Conservation (phyloP, 2,888 invertebrate genomes). For the Xanthia togata region DNA sequence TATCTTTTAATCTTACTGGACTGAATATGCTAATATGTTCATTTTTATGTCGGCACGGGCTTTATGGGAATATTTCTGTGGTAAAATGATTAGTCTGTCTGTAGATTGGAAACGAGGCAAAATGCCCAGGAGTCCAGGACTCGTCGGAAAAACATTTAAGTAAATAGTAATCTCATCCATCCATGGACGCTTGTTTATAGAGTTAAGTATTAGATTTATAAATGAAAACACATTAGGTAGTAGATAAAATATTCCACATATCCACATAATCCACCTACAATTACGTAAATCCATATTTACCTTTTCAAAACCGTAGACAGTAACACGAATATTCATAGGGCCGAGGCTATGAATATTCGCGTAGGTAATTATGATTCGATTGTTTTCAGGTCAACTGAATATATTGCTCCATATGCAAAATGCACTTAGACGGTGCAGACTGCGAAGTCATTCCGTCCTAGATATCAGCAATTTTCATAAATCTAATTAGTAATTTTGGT, state of each 20-base stretch:
- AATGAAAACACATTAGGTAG: neutral
- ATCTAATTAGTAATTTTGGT: neutral
- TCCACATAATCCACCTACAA: neutral
- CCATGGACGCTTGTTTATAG: neutral
- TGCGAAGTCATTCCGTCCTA: conserved; percentile 19
- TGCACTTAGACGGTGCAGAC: conserved; percentile 10
- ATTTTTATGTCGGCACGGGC: neutral
- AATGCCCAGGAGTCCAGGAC: neutral
- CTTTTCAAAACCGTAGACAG: conserved; percentile 37
- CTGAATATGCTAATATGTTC: neutral
- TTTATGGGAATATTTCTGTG: neutral
- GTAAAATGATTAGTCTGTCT: too few species aligned
- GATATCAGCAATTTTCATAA: conserved; percentile 3
- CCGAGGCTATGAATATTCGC: conserved; percentile 48
- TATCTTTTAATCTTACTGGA: neutral
- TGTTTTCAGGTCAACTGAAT: conserved; percentile 59
- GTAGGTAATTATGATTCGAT: conserved; percentile 39
- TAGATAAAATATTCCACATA: neutral
- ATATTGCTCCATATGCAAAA: conserved; percentile 41
- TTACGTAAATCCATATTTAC: conserved; percentile 34
- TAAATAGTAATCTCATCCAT: neutral
- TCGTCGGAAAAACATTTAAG: neutral
- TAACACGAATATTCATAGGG: conserved; percentile 48
- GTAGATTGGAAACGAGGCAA: neutral
- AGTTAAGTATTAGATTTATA: neutral